Conservation (phyloP, 1,140 invertebrate species). For the Drosophila serrata region DNA sequence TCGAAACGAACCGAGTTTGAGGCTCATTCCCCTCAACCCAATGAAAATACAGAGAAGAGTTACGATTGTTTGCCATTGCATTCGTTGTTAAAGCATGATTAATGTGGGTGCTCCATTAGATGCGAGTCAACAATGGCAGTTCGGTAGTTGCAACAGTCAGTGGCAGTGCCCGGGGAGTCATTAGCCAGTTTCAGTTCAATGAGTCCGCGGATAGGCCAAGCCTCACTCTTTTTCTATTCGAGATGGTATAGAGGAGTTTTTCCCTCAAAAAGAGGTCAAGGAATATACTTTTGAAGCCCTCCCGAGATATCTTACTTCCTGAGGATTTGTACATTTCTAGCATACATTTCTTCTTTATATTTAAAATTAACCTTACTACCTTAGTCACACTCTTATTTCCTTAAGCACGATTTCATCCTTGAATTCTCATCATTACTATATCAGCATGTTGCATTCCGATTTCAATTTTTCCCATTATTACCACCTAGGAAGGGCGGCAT, state of each 20-base stretch:
- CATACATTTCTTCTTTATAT: background rate
- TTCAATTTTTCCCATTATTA: conserved; percentile 27
- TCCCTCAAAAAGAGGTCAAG: background rate
- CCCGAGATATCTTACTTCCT: too few species aligned
- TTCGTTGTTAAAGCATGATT: conserved; percentile 74
- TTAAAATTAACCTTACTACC: too few species aligned
- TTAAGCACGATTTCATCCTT: conserved; percentile 15
- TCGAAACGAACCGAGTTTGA: conserved; percentile 26
- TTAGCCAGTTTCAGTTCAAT: conserved; percentile 57
- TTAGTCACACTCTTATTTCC: background rate
- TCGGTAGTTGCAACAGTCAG: conserved; percentile 74
- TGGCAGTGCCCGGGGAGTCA: conserved; percentile 48
- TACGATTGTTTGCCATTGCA: conserved; percentile 62
- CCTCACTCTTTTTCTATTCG: background rate
- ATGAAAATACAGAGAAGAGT: conserved; percentile 24
- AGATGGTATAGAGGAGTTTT: conserved; percentile 1
- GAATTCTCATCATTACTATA: conserved; percentile 2
- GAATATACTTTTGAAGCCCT: background rate
- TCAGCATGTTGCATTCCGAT: conserved; percentile 39
- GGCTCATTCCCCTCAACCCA: conserved; percentile 7
- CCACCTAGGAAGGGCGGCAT: conserved; percentile 13
- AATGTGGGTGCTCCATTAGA: conserved; percentile 73
- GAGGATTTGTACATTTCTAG: background rate
- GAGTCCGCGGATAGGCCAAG: conserved; percentile 20
- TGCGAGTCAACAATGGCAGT: conserved; percentile 60